Percentiles rank a stretch among this genome's conserved stretches.
These are phyloP conservation scores for Spisula solida DNA, from an alignment of 2,888 invertebrate species.

Conservation along the genomic window DNA sequence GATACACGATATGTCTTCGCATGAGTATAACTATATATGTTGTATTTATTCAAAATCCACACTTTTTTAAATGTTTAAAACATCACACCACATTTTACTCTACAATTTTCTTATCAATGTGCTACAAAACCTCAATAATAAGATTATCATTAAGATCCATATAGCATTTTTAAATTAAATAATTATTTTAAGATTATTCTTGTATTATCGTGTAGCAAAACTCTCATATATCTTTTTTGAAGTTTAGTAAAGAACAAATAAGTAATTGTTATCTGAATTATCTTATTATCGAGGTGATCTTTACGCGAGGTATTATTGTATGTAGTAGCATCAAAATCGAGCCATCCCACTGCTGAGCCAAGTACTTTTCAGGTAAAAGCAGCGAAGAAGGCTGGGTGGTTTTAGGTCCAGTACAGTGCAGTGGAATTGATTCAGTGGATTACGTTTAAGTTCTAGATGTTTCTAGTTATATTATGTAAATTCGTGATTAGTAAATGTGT, in stretches of 20 bases:
- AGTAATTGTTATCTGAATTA: too few species aligned
- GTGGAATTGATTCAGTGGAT: background rate
- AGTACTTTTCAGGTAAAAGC: constrained; percentile 38
- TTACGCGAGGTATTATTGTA: background rate
- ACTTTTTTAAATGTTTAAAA: background rate
- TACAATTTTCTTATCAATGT: constrained; percentile 26
- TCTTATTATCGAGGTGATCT: too few species aligned
- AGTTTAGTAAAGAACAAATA: too few species aligned
- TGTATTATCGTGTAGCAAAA: too few species aligned
- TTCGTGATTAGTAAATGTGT: too few species aligned
- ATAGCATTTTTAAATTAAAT: too few species aligned
- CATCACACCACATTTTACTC: background rate
- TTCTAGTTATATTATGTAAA: too few species aligned
- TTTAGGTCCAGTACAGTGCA: constrained; percentile 58
- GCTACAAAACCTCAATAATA: background rate
- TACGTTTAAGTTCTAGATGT: too few species aligned
- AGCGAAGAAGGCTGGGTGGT: constrained; percentile 27
- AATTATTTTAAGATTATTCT: too few species aligned
- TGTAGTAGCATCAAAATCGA: background rate
- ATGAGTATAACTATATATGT: constrained; percentile 5
- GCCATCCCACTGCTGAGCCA: background rate
- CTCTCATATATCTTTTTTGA: too few species aligned
- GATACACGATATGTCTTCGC: background rate
- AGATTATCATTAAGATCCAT: too few species aligned
- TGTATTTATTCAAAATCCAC: background rate